Percentiles rank a stretch among this genome's conserved stretches.
phyloP scores from a whole-genome alignment of 1,140 invertebrate species.

The Drosophila arizonae region DNA sequence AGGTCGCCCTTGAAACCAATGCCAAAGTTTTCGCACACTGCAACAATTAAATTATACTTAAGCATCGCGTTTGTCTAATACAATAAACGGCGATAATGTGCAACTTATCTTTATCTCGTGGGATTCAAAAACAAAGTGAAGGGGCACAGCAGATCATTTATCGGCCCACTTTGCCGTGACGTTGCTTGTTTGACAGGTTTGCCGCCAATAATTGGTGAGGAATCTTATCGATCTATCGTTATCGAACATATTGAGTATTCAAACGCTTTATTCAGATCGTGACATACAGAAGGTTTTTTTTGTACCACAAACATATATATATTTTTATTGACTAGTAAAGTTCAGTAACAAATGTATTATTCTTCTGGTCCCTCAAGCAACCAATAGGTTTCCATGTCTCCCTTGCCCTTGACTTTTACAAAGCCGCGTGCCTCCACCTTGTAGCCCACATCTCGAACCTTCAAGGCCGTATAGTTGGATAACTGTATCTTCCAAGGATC shows the following conservation, averaged over 20 bases:
- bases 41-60: slow-evolving; percentile 91
- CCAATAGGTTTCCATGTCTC: slow-evolving; percentile 95
- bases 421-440: slow-evolving; percentile 86
- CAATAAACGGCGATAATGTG: neutral
- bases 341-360: neutral
- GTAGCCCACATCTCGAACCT: slow-evolving; percentile 84
- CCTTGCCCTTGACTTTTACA: slow-evolving; percentile 93
- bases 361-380: slow-evolving; percentile 82
- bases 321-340: neutral
- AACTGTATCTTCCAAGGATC: slow-evolving; percentile 82
- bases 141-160: neutral
- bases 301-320: neutral
- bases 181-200: neutral
- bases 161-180: slow-evolving; percentile 8
- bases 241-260: slow-evolving; percentile 8
- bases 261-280: slow-evolving; percentile 1
- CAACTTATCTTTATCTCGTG: slow-evolving; percentile 25
- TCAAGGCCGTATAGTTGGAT: slow-evolving; percentile 77
- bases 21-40: slow-evolving; percentile 92
- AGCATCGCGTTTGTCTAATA: slow-evolving; percentile 56
- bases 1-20: slow-evolving; percentile 90
- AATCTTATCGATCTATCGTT: neutral
- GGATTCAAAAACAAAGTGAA: slow-evolving; percentile 12
- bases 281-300: neutral
- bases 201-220: neutral